These are phyloP conservation scores for Hemichromis elongatus DNA, from an alignment of 2,113 vertebrate species.

Conservation along the genomic window DNA sequence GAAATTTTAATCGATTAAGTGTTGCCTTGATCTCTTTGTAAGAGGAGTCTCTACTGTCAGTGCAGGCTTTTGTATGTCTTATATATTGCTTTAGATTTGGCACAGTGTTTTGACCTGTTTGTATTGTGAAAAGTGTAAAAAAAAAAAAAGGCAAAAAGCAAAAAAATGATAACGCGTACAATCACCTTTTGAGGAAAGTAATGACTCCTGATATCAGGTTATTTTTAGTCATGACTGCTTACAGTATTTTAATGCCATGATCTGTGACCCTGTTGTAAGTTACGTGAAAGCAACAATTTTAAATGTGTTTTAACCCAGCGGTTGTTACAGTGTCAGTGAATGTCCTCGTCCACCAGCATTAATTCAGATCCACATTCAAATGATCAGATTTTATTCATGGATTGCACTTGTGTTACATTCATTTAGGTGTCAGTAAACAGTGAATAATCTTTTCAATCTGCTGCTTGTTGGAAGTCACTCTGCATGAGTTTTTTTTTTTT, in stretches of 20 bases:
- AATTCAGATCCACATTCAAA: neutral
- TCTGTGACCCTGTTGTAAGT: conserved; percentile 35
- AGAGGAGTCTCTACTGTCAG: neutral
- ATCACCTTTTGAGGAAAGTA: conserved; percentile 17
- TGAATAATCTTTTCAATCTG: neutral
- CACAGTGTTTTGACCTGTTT: conserved; percentile 25
- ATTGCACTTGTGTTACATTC: conserved; percentile 52
- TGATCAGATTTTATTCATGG: conserved; percentile 39
- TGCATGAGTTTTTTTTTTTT: conserved; percentile 32
- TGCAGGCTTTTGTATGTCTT: conserved; percentile 21
- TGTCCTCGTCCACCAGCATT: conserved; percentile 20
- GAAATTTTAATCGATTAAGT: neutral
- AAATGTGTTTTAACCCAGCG: conserved; percentile 11
- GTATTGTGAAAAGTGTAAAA: conserved; percentile 28
- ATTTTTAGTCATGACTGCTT: neutral
- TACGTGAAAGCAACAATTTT: conserved; percentile 9
- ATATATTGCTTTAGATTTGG: conserved; percentile 18
- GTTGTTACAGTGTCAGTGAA: conserved; percentile 5
- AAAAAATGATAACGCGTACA: conserved; percentile 3
- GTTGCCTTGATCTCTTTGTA: neutral
- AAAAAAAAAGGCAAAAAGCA: neutral
- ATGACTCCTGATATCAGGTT: neutral
- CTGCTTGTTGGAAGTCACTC: conserved; percentile 3
- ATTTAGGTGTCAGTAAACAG: conserved; percentile 28
- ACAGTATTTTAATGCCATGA: conserved; percentile 10